Evolutionary conservation across 2,888 invertebrate genomes (phyloP).

Genomic region (Microctonus brassicae): DNA sequence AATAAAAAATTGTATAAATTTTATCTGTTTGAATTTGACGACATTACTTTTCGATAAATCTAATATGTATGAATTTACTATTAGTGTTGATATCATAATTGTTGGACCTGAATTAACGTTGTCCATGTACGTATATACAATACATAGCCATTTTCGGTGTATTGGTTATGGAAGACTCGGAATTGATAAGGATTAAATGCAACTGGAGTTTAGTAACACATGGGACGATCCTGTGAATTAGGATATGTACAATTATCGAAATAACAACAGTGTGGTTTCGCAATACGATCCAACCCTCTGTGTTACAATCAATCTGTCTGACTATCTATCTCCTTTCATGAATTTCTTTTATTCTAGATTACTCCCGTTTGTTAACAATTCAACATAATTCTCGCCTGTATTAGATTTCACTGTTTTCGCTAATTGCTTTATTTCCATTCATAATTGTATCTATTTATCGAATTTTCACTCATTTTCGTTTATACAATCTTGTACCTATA

Average conservation of each 20-base stretch:
- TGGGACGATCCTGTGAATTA: background rate
- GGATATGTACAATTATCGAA: conserved; percentile 22
- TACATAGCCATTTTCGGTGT: background rate
- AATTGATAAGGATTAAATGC: conserved; percentile 6
- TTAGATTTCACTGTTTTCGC: too few relatives aligned
- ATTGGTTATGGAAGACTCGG: conserved; percentile 21
- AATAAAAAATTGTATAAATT: too few relatives aligned
- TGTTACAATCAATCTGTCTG: background rate
- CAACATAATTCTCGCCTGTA: too few relatives aligned
- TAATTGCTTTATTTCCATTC: too few relatives aligned
- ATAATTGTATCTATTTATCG: too few relatives aligned
- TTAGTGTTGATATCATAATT: background rate
- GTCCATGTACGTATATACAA: background rate
- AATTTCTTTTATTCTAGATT: too few relatives aligned
- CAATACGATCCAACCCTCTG: background rate
- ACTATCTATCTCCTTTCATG: background rate
- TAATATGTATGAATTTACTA: background rate
- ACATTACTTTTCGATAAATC: too few relatives aligned
- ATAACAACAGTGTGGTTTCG: background rate
- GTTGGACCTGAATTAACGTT: background rate
- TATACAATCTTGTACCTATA: too few relatives aligned
- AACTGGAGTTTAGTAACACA: background rate
- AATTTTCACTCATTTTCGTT: too few relatives aligned
- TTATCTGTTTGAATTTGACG: too few relatives aligned
- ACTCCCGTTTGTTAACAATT: too few relatives aligned